Percentiles rank a stretch among this genome's conserved stretches.
These are phyloP conservation scores for Panagrolaimus sp. DNA, from an alignment of 1,140 invertebrate genomes.

Conservation along the genomic window DNA sequence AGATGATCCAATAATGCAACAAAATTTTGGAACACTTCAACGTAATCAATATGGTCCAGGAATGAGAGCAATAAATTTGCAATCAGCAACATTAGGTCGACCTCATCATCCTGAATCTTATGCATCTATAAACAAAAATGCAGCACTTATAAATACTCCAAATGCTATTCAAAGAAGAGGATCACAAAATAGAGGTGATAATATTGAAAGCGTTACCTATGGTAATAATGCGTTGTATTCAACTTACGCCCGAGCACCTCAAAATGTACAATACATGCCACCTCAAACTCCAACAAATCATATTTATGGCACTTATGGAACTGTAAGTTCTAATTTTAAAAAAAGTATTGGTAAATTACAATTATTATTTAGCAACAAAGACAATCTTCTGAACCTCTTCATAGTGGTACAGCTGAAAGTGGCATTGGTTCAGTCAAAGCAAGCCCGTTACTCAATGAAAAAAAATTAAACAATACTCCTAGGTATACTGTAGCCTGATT, in stretches of 20 bases:
- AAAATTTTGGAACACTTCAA: constrained; percentile 8
- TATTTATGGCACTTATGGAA: neutral
- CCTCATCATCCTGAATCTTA: constrained; percentile 1
- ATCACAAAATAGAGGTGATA: neutral
- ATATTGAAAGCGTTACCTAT: neutral
- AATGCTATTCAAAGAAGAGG: neutral
- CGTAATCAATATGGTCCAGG: neutral
- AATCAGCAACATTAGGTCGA: constrained; percentile 7
- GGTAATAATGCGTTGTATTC: neutral
- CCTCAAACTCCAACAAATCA: neutral
- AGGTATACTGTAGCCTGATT: neutral
- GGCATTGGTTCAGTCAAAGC: neutral
- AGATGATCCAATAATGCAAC: constrained; percentile 5
- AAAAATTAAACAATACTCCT: neutral
- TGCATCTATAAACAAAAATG: constrained; percentile 4
- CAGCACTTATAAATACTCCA: neutral
- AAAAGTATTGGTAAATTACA: neutral
- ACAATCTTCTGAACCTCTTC: constrained; percentile 9
- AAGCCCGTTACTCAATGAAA: constrained; percentile 9
- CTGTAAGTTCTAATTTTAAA: neutral
- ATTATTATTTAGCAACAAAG: neutral
- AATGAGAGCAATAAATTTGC: neutral
- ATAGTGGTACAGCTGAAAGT: neutral
- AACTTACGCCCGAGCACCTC: neutral
- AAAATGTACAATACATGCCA: neutral